Conservation (phyloP, 2,113 vertebrate species). For the Coturnix japonica region DNA sequence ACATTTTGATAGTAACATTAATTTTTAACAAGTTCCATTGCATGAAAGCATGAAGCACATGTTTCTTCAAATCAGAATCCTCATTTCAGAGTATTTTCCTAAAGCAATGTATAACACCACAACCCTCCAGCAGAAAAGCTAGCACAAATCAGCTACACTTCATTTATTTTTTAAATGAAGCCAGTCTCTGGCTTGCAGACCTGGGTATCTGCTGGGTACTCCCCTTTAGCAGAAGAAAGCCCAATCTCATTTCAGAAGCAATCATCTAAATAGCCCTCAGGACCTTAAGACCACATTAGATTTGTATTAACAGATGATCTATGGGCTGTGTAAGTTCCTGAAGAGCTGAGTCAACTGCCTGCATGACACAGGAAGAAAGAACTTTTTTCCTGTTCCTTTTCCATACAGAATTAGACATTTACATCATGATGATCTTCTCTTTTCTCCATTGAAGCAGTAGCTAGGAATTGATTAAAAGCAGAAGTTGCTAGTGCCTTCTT, state of each 20-base stretch:
- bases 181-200: not conserved
- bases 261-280: not conserved
- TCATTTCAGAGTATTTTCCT: not conserved
- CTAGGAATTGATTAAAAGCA: not conserved
- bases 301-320: not conserved
- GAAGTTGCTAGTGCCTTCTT: not conserved
- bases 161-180: not conserved
- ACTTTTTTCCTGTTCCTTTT: not conserved
- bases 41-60: conserved; percentile 4
- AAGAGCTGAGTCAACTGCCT: not conserved
- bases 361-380: not conserved
- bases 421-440: not conserved
- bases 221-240: not conserved
- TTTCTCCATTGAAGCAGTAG: not conserved
- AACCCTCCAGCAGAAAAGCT: not conserved
- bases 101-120: not conserved
- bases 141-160: not conserved
- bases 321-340: not conserved
- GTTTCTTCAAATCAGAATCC: conserved; percentile 13
- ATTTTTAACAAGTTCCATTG: conserved; percentile 41
- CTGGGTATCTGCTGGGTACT: not conserved
- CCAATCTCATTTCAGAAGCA: not conserved
- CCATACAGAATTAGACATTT: not conserved
- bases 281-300: not conserved
- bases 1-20: conserved; percentile 12